Percentiles rank a stretch among this genome's conserved stretches.
phyloP scores from a whole-genome alignment of 2,797 vertebrate species.

The Galaxias olidus region DNA sequence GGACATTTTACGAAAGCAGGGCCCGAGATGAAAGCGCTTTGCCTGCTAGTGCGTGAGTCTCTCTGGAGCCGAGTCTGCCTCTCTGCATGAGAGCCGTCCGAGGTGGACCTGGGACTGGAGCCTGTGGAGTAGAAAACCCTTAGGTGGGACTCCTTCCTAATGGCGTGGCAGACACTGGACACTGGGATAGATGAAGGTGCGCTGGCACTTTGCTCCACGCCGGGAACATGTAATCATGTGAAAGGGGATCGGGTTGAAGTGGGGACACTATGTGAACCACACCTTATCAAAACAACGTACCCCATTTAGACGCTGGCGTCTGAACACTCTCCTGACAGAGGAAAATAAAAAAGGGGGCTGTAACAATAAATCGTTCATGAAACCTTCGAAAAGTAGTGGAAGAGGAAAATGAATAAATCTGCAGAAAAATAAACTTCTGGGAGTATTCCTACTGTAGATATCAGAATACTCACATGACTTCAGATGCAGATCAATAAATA shows the following conservation, averaged over 20 bases:
- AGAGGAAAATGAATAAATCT: constrained; percentile 8
- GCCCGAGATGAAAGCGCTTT: constrained; percentile 56
- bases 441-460: background rate
- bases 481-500: no score
- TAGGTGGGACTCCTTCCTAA: constrained; percentile 38
- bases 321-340: constrained; percentile 58
- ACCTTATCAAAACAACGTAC: constrained; percentile 67
- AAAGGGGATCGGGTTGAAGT: constrained; percentile 65
- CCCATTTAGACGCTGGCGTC: constrained; percentile 60
- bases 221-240: constrained; percentile 63
- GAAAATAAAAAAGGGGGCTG: constrained; percentile 36
- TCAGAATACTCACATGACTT: background rate
- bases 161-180: constrained; percentile 47
- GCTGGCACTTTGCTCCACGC: constrained; percentile 43
- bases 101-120: constrained; percentile 41
- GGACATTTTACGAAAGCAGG: constrained; percentile 40
- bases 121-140: constrained; percentile 17
- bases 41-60: constrained; percentile 42
- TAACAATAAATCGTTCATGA: constrained; percentile 26
- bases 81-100: constrained; percentile 40
- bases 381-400: constrained; percentile 19
- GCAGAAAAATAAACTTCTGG: background rate
- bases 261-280: constrained; percentile 58
- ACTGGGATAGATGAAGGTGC: constrained; percentile 38
- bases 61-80: constrained; percentile 34